Evolutionary conservation across 2,888 invertebrate species (phyloP).

Genomic region (Agriopis marginaria): DNA sequence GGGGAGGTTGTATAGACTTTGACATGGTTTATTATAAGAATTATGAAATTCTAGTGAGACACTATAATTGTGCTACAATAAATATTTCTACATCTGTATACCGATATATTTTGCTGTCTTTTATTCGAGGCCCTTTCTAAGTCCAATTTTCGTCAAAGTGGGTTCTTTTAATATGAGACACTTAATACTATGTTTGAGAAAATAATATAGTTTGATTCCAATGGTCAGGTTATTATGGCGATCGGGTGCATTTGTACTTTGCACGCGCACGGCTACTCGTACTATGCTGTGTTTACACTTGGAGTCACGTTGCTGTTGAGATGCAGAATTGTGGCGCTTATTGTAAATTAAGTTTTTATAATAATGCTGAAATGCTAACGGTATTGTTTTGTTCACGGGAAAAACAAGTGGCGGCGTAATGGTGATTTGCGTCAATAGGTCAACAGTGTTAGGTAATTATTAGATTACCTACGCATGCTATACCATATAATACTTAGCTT

Average conservation of each 20-base stretch:
- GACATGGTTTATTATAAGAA: slow-evolving; percentile 25
- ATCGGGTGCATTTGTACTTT: slow-evolving; percentile 38
- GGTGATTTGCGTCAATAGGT: slow-evolving; percentile 2
- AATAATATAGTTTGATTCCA: not conserved
- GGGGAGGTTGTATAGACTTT: slow-evolving; percentile 29
- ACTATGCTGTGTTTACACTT: slow-evolving; percentile 55
- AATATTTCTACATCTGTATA: not conserved
- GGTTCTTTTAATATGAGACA: no score
- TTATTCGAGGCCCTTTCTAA: no score
- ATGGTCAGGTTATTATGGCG: slow-evolving; percentile 26
- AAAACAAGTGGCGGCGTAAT: slow-evolving; percentile 2
- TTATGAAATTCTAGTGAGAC: not conserved
- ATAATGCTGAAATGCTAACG: slow-evolving; percentile 21
- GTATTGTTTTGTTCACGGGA: slow-evolving; percentile 11
- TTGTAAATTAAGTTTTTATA: slow-evolving; percentile 29
- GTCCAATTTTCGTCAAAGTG: no score
- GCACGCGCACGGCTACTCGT: slow-evolving; percentile 46
- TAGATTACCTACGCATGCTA: not conserved
- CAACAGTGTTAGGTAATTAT: not conserved
- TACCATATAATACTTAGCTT: not conserved
- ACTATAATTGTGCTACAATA: not conserved
- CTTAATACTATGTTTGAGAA: no score
- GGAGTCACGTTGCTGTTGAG: slow-evolving; percentile 60
- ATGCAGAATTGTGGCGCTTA: slow-evolving; percentile 47
- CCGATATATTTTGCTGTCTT: no score